phyloP scores from a whole-genome alignment of 1,140 invertebrate species.

The Drosophila busckii region DNA sequence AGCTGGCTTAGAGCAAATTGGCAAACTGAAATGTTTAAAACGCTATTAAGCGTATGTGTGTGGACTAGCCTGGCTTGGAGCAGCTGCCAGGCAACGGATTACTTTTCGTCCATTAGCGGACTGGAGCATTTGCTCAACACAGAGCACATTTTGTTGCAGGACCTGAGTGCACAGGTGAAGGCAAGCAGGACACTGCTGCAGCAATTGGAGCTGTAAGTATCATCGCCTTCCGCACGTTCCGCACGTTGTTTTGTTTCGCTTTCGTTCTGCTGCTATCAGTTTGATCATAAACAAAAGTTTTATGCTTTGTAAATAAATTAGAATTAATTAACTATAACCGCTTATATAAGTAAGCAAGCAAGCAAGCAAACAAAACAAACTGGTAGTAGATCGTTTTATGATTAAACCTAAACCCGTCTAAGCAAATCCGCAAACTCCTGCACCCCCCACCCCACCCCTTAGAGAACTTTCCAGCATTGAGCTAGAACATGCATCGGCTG shows the following conservation, averaged over 20 bases:
- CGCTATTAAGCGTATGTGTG: neutral
- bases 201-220: conserved; percentile 84
- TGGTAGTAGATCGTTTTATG: conserved; percentile 46
- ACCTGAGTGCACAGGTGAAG: conserved; percentile 88
- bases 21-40: neutral
- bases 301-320: conserved; percentile 68
- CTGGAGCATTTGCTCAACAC: conserved; percentile 92
- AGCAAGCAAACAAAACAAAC: conserved; percentile 57
- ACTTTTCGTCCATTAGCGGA: conserved; percentile 93
- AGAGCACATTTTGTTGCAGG: conserved; percentile 89
- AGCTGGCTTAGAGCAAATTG: neutral
- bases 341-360: too few species aligned
- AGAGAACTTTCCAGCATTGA: conserved; percentile 85
- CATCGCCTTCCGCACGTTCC: neutral
- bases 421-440: conserved; percentile 40
- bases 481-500: conserved; percentile 87
- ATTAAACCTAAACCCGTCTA: conserved; percentile 27
- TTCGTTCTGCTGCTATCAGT: conserved; percentile 46
- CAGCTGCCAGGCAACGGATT: conserved; percentile 79
- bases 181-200: conserved; percentile 87
- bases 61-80: conserved; percentile 15
- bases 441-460: too few species aligned
- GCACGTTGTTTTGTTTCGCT: conserved; percentile 46
- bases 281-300: conserved; percentile 51
- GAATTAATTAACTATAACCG: conserved; percentile 61